Conservation (phyloP, 2,888 invertebrate species). For the Liposcelis brunnea region DNA sequence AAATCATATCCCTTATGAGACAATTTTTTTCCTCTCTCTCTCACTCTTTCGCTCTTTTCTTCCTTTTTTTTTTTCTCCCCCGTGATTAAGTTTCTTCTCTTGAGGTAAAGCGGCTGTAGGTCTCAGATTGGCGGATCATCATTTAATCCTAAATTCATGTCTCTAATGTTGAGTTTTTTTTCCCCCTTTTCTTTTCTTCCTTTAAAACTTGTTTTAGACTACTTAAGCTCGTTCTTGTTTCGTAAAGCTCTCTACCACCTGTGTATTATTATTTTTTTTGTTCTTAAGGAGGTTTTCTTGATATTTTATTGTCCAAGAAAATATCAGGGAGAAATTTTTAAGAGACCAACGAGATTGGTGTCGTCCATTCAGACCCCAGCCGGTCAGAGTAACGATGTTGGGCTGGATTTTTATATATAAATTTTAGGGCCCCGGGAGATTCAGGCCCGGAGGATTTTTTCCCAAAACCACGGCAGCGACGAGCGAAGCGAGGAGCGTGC, state of each 20-base stretch:
- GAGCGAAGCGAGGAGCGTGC: too few species aligned
- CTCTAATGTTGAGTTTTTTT: conserved; percentile 2
- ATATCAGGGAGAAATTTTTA: too few species aligned
- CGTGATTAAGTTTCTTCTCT: background rate
- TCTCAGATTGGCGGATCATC: conserved; percentile 8
- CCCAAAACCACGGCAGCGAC: too few species aligned
- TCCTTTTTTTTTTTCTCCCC: background rate
- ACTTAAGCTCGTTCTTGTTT: conserved; percentile 1
- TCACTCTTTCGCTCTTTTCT: background rate
- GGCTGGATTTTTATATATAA: too few species aligned
- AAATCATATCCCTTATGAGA: background rate
- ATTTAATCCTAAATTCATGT: conserved; percentile 1
- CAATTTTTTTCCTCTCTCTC: background rate
- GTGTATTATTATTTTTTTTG: conserved; percentile 1
- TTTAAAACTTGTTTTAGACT: too few species aligned
- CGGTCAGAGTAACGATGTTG: too few species aligned
- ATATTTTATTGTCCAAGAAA: too few species aligned
- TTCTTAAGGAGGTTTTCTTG: too few species aligned
- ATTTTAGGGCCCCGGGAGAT: too few species aligned
- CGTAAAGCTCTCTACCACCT: conserved; percentile 3
- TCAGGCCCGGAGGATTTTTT: too few species aligned
- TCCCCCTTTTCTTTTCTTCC: background rate
- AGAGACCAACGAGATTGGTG: too few species aligned
- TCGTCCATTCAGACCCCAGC: too few species aligned
- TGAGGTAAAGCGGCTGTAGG: conserved; percentile 3